Conservation (phyloP, 2,888 invertebrate genomes). For the Tricholauxania praeusta region DNA sequence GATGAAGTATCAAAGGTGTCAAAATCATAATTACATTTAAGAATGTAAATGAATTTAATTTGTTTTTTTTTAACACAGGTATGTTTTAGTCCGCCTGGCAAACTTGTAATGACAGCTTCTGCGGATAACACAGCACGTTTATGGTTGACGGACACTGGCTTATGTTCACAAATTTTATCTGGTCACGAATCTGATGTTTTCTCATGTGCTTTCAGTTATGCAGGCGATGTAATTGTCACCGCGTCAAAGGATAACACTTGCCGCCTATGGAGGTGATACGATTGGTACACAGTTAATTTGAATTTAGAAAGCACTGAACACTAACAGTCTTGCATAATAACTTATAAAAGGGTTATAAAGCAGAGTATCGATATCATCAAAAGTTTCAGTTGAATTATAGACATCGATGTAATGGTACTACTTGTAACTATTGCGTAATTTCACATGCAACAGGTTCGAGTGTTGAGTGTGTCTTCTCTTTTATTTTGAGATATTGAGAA, state of each 20-base stretch:
- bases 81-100: constrained; percentile 84
- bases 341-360: no score
- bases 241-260: constrained; percentile 88
- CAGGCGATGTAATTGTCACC: constrained; percentile 82
- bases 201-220: constrained; percentile 84
- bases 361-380: no score
- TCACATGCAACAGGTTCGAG: no score
- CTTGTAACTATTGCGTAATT: no score
- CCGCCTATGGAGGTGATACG: constrained; percentile 82
- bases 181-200: constrained; percentile 86
- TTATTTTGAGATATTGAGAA: no score
- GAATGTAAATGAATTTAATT: background rate
- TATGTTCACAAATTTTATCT: constrained; percentile 78
- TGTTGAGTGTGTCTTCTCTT: no score
- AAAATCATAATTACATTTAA: background rate
- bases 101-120: constrained; percentile 80
- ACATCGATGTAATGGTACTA: no score
- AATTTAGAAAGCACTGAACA: constrained; percentile 7
- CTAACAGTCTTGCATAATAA: background rate
- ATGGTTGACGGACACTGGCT: constrained; percentile 76
- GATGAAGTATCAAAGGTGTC: constrained; percentile 77
- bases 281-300: constrained; percentile 71
- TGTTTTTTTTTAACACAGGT: constrained; percentile 68
- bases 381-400: no score
- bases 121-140: constrained; percentile 80